Evolutionary conservation across 1,140 invertebrate species (phyloP), one percentile per base, ranked within the genome.

Genomic region (Drosophila tristis): DNA sequence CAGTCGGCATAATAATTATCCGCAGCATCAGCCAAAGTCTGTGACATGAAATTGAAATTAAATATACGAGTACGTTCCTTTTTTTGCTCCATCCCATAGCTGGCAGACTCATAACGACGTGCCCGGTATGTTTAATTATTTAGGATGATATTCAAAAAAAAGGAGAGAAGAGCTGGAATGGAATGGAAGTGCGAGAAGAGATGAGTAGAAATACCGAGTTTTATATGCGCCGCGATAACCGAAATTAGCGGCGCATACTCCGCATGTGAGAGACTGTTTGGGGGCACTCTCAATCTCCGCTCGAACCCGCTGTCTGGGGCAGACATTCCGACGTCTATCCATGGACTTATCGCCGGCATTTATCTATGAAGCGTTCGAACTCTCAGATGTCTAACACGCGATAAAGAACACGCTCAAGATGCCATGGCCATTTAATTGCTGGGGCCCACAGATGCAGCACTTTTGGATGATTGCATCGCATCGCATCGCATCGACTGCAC

Each of bases 21-120:
- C 77, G 74, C 82, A 81, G 81, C 81, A 81, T 87, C 78, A 71
- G 66, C 23, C 48, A 50, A 56, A 60, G 74, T 75, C 51, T 86
- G 81, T 86, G 81, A 86, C 81, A 86, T 82, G 81, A 87, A 86
- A 89, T 82, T 89, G 62, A 87, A 86, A 86, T 86, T 78, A 78
- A 74, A 85, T 87, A 66, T 56, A 25, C 23, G 75, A 87, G 78
- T 74, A 79, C 78, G 31, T 71, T 31, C 29, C 39, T 74, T 31
- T 64, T 56, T 35, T 63, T 51, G 49, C 39, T 39, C 31, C 31
- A 2, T 35, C 47, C 71, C 39, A 58, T 1, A 51, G 50, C 64
- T 4, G 35, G 61, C 64, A 80, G 63, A 80, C 67, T 68, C 82
- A 74, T 57, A 64, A 56, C 78, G 70, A 87, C 82, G 81, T 87